Conservation (phyloP, 2,113 vertebrate species). For the Excalfactoria chinensis region DNA sequence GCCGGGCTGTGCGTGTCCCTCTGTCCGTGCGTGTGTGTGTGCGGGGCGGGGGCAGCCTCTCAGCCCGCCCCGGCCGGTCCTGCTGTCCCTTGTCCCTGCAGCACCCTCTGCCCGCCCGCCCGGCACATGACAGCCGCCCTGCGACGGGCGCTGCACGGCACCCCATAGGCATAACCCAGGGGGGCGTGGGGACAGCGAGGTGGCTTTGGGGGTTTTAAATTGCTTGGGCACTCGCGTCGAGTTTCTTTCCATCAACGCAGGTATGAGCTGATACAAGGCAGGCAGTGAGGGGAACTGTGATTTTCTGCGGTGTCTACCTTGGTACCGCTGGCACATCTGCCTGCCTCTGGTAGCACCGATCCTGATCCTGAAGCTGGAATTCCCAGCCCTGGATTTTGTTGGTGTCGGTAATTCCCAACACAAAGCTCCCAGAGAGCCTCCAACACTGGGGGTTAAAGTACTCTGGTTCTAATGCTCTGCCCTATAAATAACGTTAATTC, state of each 20-base stretch:
- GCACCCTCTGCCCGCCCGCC: conserved; percentile 62
- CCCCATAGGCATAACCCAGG: background rate
- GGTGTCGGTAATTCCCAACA: background rate
- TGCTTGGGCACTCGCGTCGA: background rate
- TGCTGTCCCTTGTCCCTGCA: conserved; percentile 31
- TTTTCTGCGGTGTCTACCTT: background rate
- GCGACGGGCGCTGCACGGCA: background rate
- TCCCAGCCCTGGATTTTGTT: background rate
- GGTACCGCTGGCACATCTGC: background rate
- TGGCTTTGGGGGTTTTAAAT: fast-evolving
- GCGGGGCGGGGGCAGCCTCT: background rate
- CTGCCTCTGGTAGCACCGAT: background rate
- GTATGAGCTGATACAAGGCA: background rate
- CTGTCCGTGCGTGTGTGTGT: background rate
- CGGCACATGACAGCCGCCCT: background rate
- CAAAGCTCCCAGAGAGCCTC: background rate
- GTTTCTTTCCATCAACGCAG: fast-evolving
- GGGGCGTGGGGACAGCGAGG: fast-evolving
- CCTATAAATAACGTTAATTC: background rate
- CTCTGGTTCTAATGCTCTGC: no score
- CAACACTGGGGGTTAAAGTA: background rate
- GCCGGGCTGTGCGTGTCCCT: background rate
- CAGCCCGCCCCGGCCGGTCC: background rate
- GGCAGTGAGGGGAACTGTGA: conserved; percentile 45
- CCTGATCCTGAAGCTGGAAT: fast-evolving